These are phyloP conservation scores for Philantomba maxwellii DNA, from an alignment of 2,113 vertebrate species.

Conservation along the genomic window DNA sequence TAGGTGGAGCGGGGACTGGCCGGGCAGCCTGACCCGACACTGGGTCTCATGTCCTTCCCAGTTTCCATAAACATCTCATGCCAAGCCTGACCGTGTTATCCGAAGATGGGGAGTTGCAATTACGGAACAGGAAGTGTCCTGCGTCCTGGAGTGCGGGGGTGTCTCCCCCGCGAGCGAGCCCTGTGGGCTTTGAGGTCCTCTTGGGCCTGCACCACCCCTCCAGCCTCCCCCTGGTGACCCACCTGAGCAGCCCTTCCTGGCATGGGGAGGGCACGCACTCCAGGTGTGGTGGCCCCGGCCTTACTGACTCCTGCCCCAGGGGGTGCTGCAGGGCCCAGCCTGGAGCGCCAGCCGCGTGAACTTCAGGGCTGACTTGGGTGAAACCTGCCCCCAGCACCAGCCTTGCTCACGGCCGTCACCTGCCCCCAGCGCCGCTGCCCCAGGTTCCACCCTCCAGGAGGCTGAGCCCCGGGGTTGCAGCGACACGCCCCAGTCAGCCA, in stretches of 20 bases:
- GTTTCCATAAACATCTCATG: rapidly evolving
- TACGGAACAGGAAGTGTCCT: rapidly evolving
- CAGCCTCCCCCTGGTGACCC: rapidly evolving
- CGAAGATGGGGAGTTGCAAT: rapidly evolving
- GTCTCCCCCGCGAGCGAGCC: rapidly evolving
- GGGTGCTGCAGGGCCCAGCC: neutral
- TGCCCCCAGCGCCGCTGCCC: rapidly evolving
- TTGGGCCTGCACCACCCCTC: rapidly evolving
- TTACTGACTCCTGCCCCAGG: neutral
- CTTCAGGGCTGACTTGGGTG: neutral
- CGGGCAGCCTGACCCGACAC: neutral
- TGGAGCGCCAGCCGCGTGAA: rapidly evolving
- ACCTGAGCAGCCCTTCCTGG: no score
- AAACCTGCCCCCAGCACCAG: no score
- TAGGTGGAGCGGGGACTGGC: no score
- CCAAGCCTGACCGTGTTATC: rapidly evolving
- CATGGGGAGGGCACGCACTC: rapidly evolving
- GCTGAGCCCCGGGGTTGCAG: neutral
- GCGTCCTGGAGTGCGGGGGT: rapidly evolving
- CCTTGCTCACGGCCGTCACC: rapidly evolving
- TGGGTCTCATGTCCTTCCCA: neutral
- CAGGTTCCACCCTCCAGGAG: neutral
- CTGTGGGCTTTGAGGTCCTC: neutral
- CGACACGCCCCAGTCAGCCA: rapidly evolving
- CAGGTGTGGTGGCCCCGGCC: no score